Percentiles rank a stretch among this genome's conserved stretches.
These are phyloP conservation scores for Popillia japonica DNA, from an alignment of 1,140 invertebrate species.

Conservation along the genomic window DNA sequence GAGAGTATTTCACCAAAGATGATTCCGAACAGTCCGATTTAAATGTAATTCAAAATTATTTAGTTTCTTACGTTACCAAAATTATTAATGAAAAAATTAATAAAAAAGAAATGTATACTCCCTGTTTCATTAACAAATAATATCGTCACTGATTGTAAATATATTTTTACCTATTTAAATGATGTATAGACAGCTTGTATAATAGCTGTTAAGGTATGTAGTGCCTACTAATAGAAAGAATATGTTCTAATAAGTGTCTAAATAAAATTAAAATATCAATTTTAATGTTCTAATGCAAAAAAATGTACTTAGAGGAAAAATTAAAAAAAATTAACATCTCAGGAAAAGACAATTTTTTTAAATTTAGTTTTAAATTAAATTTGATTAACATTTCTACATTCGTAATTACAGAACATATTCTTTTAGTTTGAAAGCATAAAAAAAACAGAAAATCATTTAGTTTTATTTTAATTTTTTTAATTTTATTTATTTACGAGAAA, in stretches of 20 bases:
- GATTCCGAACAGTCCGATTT: no score
- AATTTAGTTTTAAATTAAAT: background rate
- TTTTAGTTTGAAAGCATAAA: background rate
- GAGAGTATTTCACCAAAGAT: background rate
- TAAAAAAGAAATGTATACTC: background rate
- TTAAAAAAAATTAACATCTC: background rate
- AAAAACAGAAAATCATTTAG: background rate
- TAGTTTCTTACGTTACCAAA: background rate
- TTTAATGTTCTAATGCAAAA: background rate
- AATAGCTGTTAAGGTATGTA: slow-evolving; percentile 33
- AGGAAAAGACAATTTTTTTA: slow-evolving; percentile 11
- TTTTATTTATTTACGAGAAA: slow-evolving; percentile 31
- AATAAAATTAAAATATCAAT: background rate
- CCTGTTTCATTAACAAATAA: background rate
- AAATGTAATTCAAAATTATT: no score
- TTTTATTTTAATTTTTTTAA: slow-evolving; percentile 21
- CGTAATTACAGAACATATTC: background rate
- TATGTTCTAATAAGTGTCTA: slow-evolving; percentile 1
- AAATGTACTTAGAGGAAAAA: background rate
- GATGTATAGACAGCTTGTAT: background rate
- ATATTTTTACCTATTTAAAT: slow-evolving; percentile 23
- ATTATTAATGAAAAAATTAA: background rate
- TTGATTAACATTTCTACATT: background rate
- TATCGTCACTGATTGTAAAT: background rate
- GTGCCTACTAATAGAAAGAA: slow-evolving; percentile 26